These are phyloP conservation scores for Bombus fervidus DNA, from an alignment of 1,140 invertebrate species.

Conservation along the genomic window DNA sequence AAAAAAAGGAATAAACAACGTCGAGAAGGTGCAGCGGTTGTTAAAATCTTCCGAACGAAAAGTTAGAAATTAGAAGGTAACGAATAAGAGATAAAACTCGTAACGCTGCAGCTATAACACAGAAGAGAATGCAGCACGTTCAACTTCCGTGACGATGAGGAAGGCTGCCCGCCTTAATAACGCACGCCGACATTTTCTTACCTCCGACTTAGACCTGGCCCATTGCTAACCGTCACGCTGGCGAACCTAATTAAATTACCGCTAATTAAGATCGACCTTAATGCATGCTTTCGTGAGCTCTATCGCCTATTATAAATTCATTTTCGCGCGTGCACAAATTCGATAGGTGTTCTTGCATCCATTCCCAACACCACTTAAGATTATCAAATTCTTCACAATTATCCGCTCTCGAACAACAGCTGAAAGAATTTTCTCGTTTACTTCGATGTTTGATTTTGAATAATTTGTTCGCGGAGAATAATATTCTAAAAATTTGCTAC, in stretches of 20 bases:
- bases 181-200: conserved; percentile 71
- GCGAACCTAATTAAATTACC: conserved; percentile 81
- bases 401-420: background rate
- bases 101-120: conserved; percentile 3
- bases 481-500: background rate
- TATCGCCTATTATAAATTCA: conserved; percentile 70
- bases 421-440: too few species aligned
- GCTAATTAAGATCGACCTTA: conserved; percentile 82
- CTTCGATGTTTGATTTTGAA: too few species aligned
- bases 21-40: background rate
- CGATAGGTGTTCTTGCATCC: background rate
- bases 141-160: conserved; percentile 79
- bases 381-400: background rate
- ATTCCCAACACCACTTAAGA: fast-evolving
- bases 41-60: background rate
- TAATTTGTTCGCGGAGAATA: background rate
- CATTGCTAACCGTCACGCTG: conserved; percentile 79
- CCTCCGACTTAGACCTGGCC: conserved; percentile 72
- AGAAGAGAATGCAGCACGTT: conserved; percentile 61
- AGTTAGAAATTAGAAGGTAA: background rate
- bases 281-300: conserved; percentile 76
- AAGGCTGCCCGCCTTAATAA: conserved; percentile 79
- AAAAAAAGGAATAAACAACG: too few species aligned
- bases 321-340: conserved; percentile 56
- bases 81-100: too few species aligned